Conservation (phyloP, 2,797 vertebrate species). For the Enteromius paludinosus region DNA sequence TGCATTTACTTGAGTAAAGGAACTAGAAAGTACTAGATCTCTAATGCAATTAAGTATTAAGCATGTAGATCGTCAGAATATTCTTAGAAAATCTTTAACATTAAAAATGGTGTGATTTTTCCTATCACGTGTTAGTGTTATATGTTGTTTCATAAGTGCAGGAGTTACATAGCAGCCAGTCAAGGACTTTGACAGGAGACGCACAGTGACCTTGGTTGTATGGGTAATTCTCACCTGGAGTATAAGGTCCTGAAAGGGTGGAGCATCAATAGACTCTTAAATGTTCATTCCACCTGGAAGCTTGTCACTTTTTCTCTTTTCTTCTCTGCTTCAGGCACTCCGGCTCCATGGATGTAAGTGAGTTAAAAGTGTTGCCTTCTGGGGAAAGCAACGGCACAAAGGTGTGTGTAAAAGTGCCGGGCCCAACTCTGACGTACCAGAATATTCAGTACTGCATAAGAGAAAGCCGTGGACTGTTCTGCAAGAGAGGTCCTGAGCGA, state of each 20-base stretch:
- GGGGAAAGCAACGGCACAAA: slow-evolving; percentile 7
- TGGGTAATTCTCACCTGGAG: not conserved
- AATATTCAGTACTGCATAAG: slow-evolving; percentile 71
- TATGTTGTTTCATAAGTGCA: not conserved
- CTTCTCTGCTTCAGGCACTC: not conserved
- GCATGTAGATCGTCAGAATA: not conserved
- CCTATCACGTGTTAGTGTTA: not conserved
- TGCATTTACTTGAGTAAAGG: not conserved
- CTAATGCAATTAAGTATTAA: not conserved
- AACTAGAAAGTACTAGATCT: not conserved
- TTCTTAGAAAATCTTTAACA: not conserved
- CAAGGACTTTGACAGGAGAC: slow-evolving; percentile 49
- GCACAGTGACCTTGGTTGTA: not conserved
- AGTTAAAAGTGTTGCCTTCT: slow-evolving; percentile 17
- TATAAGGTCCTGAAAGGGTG: slow-evolving; percentile 22
- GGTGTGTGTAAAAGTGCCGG: slow-evolving; percentile 62
- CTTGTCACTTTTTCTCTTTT: not conserved
- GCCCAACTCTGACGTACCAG: slow-evolving; percentile 74
- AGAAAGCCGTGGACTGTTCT: slow-evolving; percentile 66
- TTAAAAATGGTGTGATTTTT: not conserved
- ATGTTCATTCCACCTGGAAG: not conserved
- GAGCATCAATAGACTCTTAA: not conserved
- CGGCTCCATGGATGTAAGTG: slow-evolving; percentile 60
- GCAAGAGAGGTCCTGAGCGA: slow-evolving; percentile 68
- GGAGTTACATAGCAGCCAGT: slow-evolving; percentile 23